These are phyloP conservation scores for Acipenser oxyrinchus DNA, from an alignment of 2,797 vertebrate genomes.

Conservation along the genomic window DNA sequence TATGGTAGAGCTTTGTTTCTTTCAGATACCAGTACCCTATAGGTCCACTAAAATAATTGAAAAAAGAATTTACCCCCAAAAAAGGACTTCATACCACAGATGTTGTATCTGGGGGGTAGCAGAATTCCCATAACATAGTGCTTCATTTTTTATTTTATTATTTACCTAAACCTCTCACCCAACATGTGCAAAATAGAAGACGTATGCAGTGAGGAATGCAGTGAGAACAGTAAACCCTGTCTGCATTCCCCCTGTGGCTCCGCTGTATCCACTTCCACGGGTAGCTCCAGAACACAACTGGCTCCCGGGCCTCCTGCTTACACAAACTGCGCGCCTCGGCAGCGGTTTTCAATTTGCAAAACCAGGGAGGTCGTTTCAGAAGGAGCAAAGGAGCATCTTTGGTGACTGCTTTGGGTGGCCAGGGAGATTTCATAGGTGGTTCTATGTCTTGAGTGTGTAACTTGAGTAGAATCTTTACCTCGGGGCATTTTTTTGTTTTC, in stretches of 20 bases:
- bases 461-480: constrained; percentile 25
- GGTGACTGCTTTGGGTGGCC: constrained; percentile 28
- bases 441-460: constrained; percentile 30
- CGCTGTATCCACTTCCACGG: constrained; percentile 1
- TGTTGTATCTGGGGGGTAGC: no score
- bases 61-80: no score
- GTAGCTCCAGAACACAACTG: constrained; percentile 60
- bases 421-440: constrained; percentile 56
- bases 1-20: no score
- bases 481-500: constrained; percentile 25
- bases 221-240: background rate
- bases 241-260: no score
- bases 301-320: constrained; percentile 53
- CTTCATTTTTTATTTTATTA: background rate
- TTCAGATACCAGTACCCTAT: no score
- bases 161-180: background rate
- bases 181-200: constrained; percentile 7
- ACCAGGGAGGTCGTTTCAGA: constrained; percentile 35
- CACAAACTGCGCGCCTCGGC: constrained; percentile 63
- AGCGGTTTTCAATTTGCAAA: constrained; percentile 40
- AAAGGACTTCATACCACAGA: no score
- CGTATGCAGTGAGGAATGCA: background rate
- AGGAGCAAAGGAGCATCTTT: background rate
- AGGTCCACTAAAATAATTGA: no score
- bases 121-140: no score